A percentile compares a stretch with the other conserved stretches of the same genome.
Evolutionary conservation across 2,113 vertebrate species (phyloP).

Genomic region (Oophaga pumilio): DNA sequence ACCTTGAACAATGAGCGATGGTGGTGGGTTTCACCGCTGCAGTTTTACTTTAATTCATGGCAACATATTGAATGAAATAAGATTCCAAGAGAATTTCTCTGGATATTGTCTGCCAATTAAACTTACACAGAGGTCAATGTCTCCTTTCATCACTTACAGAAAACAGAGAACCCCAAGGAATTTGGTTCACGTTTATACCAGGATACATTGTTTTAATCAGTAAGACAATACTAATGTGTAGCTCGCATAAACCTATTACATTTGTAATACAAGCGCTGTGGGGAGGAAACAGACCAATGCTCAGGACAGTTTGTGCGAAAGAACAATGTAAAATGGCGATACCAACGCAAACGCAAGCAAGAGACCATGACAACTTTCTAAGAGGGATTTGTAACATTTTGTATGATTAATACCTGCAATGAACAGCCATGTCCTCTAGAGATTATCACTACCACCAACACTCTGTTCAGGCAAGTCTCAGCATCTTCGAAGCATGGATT

Average conservation of each 20-base stretch:
- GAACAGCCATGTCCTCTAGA: background rate
- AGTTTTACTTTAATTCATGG: conserved; percentile 15
- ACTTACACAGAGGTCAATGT: conserved; percentile 51
- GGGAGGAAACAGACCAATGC: conserved; percentile 11
- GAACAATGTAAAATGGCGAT: background rate
- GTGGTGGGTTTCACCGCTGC: background rate
- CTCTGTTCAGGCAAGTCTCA: background rate
- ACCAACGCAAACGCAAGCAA: background rate
- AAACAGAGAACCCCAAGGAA: conserved; percentile 44
- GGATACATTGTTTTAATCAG: conserved; percentile 45
- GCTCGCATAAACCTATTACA: conserved; percentile 13
- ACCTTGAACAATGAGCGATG: background rate
- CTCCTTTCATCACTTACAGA: conserved; percentile 49
- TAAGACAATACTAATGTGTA: conserved; percentile 47
- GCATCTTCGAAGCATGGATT: background rate
- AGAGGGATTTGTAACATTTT: background rate
- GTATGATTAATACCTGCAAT: conserved; percentile 10
- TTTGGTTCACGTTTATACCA: conserved; percentile 30
- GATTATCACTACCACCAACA: background rate
- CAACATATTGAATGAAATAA: conserved; percentile 22
- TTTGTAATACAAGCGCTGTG: conserved; percentile 45
- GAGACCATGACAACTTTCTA: background rate
- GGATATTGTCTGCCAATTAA: conserved; percentile 53
- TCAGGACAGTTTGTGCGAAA: background rate
- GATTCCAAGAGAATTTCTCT: conserved; percentile 24